Evolutionary conservation across 2,113 vertebrate species (phyloP).

Genomic region (Malurus elegans): DNA sequence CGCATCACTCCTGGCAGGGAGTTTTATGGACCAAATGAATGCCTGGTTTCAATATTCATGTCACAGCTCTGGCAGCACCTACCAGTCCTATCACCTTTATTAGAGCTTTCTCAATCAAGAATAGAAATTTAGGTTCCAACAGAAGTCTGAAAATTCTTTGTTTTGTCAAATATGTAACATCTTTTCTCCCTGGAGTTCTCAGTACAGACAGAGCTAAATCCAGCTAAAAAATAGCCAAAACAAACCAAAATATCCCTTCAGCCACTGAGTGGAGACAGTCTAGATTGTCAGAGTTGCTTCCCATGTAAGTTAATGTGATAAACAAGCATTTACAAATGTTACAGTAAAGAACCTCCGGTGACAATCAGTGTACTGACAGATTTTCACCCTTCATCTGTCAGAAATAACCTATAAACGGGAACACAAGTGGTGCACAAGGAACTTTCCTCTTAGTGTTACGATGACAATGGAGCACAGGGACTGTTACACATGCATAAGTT

Average conservation of each 20-base stretch:
- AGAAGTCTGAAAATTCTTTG: background rate
- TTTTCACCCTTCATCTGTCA: background rate
- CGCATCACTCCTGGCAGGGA: background rate
- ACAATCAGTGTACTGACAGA: background rate
- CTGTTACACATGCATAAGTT: background rate
- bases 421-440: background rate
- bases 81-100: background rate
- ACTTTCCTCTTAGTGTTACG: background rate
- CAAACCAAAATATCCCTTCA: background rate
- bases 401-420: background rate
- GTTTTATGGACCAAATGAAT: accelerated
- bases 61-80: background rate
- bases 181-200: background rate
- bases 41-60: background rate
- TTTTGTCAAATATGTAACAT: background rate
- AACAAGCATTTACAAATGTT: background rate
- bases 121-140: background rate
- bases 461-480: background rate
- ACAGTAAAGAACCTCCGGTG: background rate
- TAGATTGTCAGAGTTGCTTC: background rate
- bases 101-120: background rate
- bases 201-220: background rate
- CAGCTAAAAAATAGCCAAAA: background rate
- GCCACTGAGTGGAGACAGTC: background rate
- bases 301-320: background rate